phyloP scores from a whole-genome alignment of 2,113 vertebrate species.

The Siniperca knerii region DNA sequence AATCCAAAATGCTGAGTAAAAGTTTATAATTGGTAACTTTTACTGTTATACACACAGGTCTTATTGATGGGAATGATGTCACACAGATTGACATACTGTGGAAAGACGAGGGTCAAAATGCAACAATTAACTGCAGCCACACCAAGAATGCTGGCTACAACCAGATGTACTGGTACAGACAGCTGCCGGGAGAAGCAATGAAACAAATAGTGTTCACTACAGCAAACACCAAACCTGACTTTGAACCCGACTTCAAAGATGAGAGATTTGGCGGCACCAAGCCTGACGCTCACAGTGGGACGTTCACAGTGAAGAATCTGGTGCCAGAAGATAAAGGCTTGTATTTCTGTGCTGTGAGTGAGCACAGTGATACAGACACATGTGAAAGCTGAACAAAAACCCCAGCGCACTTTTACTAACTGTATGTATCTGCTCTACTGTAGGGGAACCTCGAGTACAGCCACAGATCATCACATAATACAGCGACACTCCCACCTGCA shows the following conservation, averaged over 20 bases:
- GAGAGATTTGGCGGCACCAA: conserved; percentile 40
- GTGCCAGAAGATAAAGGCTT: conserved; percentile 14
- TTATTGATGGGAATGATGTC: conserved; percentile 14
- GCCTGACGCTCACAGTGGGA: neutral
- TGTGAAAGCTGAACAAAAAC: conserved; percentile 32
- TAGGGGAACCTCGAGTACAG: neutral
- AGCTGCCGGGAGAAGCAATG: no score
- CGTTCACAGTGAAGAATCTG: conserved; percentile 31
- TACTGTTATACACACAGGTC: neutral
- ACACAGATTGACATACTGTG: conserved; percentile 20
- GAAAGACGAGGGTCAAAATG: neutral
- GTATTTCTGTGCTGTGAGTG: conserved; percentile 57
- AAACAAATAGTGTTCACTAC: neutral
- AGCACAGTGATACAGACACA: neutral
- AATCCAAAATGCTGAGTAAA: no score
- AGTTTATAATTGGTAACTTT: neutral
- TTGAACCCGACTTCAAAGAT: neutral
- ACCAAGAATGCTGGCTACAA: neutral
- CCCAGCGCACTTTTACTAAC: neutral
- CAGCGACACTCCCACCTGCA: neutral
- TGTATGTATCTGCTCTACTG: neutral
- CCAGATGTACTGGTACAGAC: no score
- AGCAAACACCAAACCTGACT: neutral
- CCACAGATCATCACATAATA: neutral
- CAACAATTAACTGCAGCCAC: conserved; percentile 46